A percentile compares a stretch with the other conserved stretches of the same genome.
Evolutionary conservation across 1,140 invertebrate species (phyloP).

Genomic region (Amphibalanus amphitrite): DNA sequence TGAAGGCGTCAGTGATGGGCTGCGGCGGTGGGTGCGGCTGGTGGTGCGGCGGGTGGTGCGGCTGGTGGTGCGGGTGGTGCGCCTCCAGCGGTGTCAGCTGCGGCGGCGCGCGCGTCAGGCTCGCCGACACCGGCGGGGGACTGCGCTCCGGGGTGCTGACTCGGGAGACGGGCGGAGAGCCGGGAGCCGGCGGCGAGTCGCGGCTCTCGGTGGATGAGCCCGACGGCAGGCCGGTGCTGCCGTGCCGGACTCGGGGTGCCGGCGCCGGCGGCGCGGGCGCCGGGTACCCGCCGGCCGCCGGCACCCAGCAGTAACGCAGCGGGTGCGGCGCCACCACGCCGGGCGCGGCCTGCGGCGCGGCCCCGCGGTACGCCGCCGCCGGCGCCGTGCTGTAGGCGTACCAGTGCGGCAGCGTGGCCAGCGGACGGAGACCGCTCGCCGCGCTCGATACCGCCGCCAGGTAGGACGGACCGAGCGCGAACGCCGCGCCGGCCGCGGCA

Average conservation of each 20-base stretch:
- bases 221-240: not conserved
- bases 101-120: not conserved
- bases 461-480: not conserved
- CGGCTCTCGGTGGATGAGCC: not conserved
- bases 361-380: not conserved
- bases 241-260: not conserved
- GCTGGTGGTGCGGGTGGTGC: no score
- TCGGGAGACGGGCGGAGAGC: not conserved
- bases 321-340: not conserved
- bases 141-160: not conserved
- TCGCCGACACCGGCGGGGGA: no score
- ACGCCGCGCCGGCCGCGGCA: not conserved
- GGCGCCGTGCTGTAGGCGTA: not conserved
- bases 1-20: constrained; percentile 8
- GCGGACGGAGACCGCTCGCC: not conserved
- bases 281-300: not conserved
- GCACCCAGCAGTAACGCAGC: constrained; percentile 1
- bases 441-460: constrained; percentile 3
- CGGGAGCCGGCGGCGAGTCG: not conserved
- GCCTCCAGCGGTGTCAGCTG: not conserved
- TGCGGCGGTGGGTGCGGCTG: not conserved
- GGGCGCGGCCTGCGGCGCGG: no score
- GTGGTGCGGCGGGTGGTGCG: no score
- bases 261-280: no score
- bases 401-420: not conserved